phyloP scores from a whole-genome alignment of 1,140 invertebrate species.

The Camponotus pennsylvanicus region DNA sequence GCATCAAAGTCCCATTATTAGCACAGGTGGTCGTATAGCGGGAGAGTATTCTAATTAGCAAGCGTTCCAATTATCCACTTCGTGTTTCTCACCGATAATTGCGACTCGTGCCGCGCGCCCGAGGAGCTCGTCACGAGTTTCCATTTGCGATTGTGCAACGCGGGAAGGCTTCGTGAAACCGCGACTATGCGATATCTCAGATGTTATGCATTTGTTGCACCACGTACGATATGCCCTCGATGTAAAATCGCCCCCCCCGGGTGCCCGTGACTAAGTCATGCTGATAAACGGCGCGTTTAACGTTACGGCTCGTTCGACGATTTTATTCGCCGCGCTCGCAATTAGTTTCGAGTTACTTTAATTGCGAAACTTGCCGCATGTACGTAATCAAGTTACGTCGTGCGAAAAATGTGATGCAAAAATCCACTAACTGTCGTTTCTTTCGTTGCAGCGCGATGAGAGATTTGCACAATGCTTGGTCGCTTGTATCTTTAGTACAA shows the following conservation, averaged over 20 bases:
- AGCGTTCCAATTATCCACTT: slow-evolving; percentile 75
- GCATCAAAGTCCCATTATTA: slow-evolving; percentile 63
- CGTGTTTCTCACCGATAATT: slow-evolving; percentile 75
- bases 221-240: background rate
- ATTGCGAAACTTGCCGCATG: slow-evolving; percentile 41
- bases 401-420: slow-evolving; percentile 47
- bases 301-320: slow-evolving; percentile 24
- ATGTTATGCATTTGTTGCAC: slow-evolving; percentile 43
- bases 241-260: slow-evolving; percentile 28
- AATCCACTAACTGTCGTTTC: slow-evolving; percentile 18
- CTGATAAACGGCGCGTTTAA: slow-evolving; percentile 36
- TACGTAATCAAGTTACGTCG: slow-evolving; percentile 50
- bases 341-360: slow-evolving; percentile 62
- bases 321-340: slow-evolving; percentile 43
- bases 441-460: slow-evolving; percentile 24
- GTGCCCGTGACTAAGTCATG: slow-evolving; percentile 19
- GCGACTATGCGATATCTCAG: slow-evolving; percentile 50
- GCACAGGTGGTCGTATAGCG: slow-evolving; percentile 66
- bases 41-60: slow-evolving; percentile 77
- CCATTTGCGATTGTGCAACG: slow-evolving; percentile 68
- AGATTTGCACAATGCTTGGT: slow-evolving; percentile 18
- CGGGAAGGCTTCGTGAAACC: slow-evolving; percentile 48
- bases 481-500: slow-evolving; percentile 24
- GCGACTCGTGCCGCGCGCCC: slow-evolving; percentile 64
- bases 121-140: slow-evolving; percentile 63